These are phyloP conservation scores for Leptopilina syphax DNA, from an alignment of 2,888 invertebrate species.

Conservation along the genomic window DNA sequence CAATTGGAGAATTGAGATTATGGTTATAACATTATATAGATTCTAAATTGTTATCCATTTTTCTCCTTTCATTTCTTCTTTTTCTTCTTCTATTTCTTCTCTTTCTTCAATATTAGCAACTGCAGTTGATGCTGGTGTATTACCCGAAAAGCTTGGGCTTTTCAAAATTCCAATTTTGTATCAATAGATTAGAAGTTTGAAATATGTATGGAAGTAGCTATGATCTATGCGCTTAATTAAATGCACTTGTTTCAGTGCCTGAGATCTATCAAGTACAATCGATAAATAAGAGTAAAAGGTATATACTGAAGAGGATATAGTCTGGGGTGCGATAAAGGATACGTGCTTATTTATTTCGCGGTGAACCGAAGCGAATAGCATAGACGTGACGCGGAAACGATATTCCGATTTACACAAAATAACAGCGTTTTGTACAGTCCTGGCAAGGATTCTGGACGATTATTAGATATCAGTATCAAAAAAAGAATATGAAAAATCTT, in stretches of 20 bases:
- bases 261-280: slow-evolving; percentile 30
- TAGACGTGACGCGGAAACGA: slow-evolving; percentile 73
- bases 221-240: slow-evolving; percentile 37
- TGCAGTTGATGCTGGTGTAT: too few species aligned
- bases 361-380: slow-evolving; percentile 73
- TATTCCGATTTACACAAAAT: slow-evolving; percentile 69
- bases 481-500: not conserved
- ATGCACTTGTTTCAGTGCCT: slow-evolving; percentile 22
- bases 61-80: not conserved
- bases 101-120: too few species aligned
- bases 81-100: too few species aligned
- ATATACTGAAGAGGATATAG: slow-evolving; percentile 12
- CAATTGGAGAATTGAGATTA: not conserved
- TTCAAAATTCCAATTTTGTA: not conserved
- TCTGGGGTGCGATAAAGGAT: slow-evolving; percentile 54
- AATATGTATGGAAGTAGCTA: not conserved
- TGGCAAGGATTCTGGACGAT: slow-evolving; percentile 47
- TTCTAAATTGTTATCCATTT: too few species aligned
- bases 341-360: slow-evolving; percentile 70
- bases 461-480: not conserved
- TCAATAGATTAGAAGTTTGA: not conserved
- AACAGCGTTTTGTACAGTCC: slow-evolving; percentile 67
- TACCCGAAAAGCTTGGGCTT: too few species aligned
- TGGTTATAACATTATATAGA: not conserved
- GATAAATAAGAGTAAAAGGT: slow-evolving; percentile 27